phyloP scores from a whole-genome alignment of 2,797 vertebrate species.

The Onychomys arenicola region DNA sequence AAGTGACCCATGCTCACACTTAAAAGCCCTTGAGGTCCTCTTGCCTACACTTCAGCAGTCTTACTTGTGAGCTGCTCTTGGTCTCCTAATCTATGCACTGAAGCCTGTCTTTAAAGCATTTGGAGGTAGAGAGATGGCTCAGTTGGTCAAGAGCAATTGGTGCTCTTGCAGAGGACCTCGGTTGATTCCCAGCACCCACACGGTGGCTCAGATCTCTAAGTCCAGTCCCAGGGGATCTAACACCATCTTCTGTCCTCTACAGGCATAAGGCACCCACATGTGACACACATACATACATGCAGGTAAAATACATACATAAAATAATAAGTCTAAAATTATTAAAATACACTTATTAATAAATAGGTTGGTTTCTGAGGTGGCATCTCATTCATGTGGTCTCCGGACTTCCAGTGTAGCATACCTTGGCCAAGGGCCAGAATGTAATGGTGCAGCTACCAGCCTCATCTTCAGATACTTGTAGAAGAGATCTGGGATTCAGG shows the following conservation, averaged over 20 bases:
- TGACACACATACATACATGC: background rate
- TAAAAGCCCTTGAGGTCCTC: background rate
- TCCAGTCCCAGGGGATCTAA: background rate
- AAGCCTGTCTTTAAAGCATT: background rate
- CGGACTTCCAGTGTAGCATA: background rate
- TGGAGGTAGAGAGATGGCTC: background rate
- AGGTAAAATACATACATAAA: background rate
- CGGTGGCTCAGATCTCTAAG: background rate
- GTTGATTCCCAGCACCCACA: background rate
- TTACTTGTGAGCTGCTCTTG: background rate
- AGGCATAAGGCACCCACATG: background rate
- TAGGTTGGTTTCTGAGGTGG: background rate
- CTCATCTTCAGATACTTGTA: background rate
- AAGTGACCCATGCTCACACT: background rate
- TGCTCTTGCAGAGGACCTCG: background rate
- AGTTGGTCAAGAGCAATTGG: background rate
- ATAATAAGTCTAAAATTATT: background rate
- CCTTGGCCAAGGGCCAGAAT: background rate
- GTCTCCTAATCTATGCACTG: background rate
- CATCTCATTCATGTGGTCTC: background rate
- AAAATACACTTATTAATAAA: background rate
- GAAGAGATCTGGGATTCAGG: background rate
- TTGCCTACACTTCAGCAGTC: background rate
- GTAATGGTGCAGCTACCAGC: background rate
- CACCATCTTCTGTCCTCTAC: background rate